Evolutionary conservation across 2,888 invertebrate genomes (phyloP).

Genomic region (Caradrina kadenii): DNA sequence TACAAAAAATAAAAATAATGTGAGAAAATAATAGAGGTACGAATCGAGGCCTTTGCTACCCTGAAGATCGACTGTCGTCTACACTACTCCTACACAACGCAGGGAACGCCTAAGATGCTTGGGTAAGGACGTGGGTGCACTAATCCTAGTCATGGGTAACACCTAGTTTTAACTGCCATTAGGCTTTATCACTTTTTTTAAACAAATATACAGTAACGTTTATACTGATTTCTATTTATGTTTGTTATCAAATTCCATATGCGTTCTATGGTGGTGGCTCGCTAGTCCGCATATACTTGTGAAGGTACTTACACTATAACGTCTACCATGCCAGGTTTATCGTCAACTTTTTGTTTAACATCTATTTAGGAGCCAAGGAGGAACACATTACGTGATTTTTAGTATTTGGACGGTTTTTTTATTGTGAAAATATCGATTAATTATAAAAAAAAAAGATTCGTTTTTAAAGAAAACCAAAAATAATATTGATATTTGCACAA

Average conservation of each 20-base stretch:
- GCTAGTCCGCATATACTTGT: constrained; percentile 74
- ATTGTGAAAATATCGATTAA: constrained; percentile 77
- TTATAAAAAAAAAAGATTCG: constrained; percentile 15
- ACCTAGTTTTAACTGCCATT: constrained; percentile 73
- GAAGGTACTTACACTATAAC: constrained; percentile 77
- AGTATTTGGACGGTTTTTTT: constrained; percentile 69
- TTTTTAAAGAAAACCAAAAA: constrained; percentile 18
- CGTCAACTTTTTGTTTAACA: constrained; percentile 72
- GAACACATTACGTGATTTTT: constrained; percentile 73
- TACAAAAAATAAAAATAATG: constrained; percentile 70
- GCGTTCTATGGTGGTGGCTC: constrained; percentile 81
- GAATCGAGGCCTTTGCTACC: constrained; percentile 81
- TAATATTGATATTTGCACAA: constrained; percentile 78
- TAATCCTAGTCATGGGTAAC: constrained; percentile 66
- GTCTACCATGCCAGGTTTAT: constrained; percentile 84
- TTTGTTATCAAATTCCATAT: constrained; percentile 78
- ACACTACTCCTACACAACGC: constrained; percentile 84
- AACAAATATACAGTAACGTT: constrained; percentile 62
- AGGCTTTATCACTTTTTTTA: constrained; percentile 65
- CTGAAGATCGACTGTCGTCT: constrained; percentile 76
- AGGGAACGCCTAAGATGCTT: constrained; percentile 76
- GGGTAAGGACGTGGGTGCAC: constrained; percentile 74
- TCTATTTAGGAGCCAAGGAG: constrained; percentile 84
- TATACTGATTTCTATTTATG: constrained; percentile 63
- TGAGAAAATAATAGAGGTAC: constrained; percentile 72